phyloP scores from a whole-genome alignment of 1,140 invertebrate genomes.

The Zaprionus nigranus region DNA sequence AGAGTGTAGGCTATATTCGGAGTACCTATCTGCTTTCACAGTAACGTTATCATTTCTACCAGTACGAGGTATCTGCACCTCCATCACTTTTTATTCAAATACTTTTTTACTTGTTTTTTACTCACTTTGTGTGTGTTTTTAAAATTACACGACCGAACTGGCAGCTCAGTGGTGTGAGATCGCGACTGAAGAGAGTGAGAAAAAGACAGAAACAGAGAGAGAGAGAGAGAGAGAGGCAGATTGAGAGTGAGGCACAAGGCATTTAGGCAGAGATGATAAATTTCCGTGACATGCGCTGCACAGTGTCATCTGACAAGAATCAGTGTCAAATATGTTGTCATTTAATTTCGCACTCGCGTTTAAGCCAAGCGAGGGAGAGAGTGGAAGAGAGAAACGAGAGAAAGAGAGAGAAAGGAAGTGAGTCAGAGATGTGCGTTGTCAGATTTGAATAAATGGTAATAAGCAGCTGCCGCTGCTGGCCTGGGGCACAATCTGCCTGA shows the following conservation, averaged over 20 bases:
- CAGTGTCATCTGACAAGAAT: slow-evolving; percentile 78
- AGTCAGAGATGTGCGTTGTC: slow-evolving; percentile 36
- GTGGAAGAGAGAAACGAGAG: not conserved
- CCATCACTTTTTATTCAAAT: not conserved
- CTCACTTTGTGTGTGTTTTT: slow-evolving; percentile 16
- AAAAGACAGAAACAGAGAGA: not conserved
- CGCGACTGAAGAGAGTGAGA: not conserved
- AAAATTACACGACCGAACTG: slow-evolving; percentile 70
- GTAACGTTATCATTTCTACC: not conserved
- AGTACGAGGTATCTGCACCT: slow-evolving; percentile 1
- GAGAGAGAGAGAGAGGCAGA: not conserved
- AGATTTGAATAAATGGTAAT: slow-evolving; percentile 80
- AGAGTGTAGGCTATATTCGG: not conserved
- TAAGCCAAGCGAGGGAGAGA: slow-evolving; percentile 5
- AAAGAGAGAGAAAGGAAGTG: not conserved
- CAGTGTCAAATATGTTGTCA: slow-evolving; percentile 83
- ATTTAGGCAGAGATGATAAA: slow-evolving; percentile 76
- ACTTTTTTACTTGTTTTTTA: slow-evolving; percentile 15
- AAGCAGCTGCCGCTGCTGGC: slow-evolving; percentile 47
- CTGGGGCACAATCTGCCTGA: slow-evolving; percentile 34
- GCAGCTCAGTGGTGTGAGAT: slow-evolving; percentile 29
- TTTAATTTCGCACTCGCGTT: slow-evolving; percentile 78
- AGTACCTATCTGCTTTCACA: not conserved
- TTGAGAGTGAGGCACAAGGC: slow-evolving; percentile 14
- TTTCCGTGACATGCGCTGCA: slow-evolving; percentile 71